Evolutionary conservation across 2,797 vertebrate species (phyloP), one percentile per base, ranked within the genome.

Genomic region (Arnoldichthys spilopterus): DNA sequence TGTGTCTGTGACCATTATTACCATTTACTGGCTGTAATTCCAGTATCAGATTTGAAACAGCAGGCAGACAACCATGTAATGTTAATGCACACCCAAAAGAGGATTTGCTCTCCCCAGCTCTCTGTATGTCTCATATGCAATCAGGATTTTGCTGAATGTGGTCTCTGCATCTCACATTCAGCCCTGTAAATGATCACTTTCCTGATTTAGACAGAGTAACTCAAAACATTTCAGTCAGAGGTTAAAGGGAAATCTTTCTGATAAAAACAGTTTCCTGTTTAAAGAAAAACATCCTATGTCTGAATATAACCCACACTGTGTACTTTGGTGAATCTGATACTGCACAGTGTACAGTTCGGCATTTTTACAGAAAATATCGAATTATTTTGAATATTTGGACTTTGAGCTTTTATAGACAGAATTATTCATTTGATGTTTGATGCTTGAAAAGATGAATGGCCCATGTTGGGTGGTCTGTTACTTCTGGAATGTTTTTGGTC

Each of bases 221-320:
- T 58, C 70, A 40, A 71, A 83, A 76, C 64, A 61, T 76, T 47
- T 83, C 45, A 13, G 53, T 24, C 70, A 43, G 54, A 69, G 68
- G 67, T 15, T 64, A 43, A 59, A 76, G 71, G 82, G 79, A 82
- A 82, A 82, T 28, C 54, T 37, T 54, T 82, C 78, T 79, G 79
- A 82, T 83, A 81, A 82, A 49, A 37, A 22, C 32, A n/a, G 67
- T 51, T 77, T 72, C 74, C 79, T 76, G 66, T 61, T 58, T 53
- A 67, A 24, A 74, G 77, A 64, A 47, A 34, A 59, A 76, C 67
- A 76, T 76, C 58, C 69, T 6, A 16, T 69, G 69, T 68, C 37
- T 67, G 43, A 53, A 67, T 61, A 59, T 22, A 56, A 34, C 13
- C 15, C 30, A 51, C 53, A 56, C 32, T 73, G 11, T 4, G 8